These are phyloP conservation scores for Vultur gryphus DNA, from an alignment of 2,797 vertebrate species.

Conservation along the genomic window DNA sequence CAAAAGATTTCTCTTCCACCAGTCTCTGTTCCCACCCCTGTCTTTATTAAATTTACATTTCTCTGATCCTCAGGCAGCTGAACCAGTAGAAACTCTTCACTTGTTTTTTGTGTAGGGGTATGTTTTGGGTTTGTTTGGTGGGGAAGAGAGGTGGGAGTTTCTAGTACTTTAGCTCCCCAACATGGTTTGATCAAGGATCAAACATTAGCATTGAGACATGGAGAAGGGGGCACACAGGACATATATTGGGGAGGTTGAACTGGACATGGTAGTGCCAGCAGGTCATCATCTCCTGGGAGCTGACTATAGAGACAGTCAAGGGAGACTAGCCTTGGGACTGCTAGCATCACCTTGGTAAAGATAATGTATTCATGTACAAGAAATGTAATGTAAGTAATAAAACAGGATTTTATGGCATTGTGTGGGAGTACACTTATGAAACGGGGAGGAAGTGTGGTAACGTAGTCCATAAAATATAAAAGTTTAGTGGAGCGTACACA, in stretches of 20 bases:
- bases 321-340: neutral
- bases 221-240: neutral
- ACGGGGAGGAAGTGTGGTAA: fast-evolving
- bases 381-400: neutral
- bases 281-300: neutral
- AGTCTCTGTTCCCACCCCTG: neutral
- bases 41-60: neutral
- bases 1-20: neutral
- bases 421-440: neutral
- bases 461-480: neutral
- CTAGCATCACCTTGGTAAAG: neutral
- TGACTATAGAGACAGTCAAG: neutral
- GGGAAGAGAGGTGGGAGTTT: neutral
- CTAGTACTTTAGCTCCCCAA: neutral
- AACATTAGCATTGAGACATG: neutral
- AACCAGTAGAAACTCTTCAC: neutral
- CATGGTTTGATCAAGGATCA: neutral
- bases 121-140: neutral
- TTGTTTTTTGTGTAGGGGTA: neutral
- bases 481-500: neutral
- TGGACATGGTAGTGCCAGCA: neutral
- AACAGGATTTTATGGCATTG: neutral
- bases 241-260: neutral
- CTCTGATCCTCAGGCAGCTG: neutral
- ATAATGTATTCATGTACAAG: neutral